Conservation (phyloP, 2,113 vertebrate species). For the Pseudonaja textilis region DNA sequence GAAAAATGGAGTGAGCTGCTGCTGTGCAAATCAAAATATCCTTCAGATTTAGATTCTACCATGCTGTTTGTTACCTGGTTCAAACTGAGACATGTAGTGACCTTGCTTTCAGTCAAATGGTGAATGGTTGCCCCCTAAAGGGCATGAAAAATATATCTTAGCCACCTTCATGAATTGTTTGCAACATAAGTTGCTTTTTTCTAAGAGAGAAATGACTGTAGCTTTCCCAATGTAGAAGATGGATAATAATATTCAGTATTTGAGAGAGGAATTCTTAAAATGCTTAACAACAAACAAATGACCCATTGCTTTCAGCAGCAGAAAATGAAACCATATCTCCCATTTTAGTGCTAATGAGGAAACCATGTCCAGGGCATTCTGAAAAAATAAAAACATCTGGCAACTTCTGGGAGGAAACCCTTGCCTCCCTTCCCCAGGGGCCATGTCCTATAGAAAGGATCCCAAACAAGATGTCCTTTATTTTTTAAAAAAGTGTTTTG, state of each 20-base stretch:
- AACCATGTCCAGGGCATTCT: slow-evolving; percentile 1
- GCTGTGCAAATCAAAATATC: slow-evolving; percentile 36
- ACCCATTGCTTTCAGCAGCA: neutral
- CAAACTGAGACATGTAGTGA: neutral
- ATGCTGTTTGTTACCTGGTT: neutral
- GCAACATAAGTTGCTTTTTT: slow-evolving; percentile 15
- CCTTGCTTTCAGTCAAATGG: slow-evolving; percentile 25
- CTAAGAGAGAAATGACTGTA: slow-evolving; percentile 27
- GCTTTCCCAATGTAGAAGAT: slow-evolving; percentile 25
- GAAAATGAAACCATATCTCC: slow-evolving; percentile 14
- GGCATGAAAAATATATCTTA: slow-evolving; percentile 56
- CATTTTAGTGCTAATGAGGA: neutral
- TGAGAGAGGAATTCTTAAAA: neutral
- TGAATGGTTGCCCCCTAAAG: slow-evolving; percentile 64
- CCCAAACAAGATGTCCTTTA: neutral
- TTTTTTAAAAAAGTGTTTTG: neutral
- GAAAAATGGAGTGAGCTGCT: slow-evolving; percentile 15
- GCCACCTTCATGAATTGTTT: slow-evolving; percentile 5
- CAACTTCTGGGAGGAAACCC: neutral
- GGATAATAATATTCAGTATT: neutral
- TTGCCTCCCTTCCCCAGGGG: neutral
- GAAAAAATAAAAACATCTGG: neutral
- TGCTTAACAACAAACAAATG: slow-evolving; percentile 39
- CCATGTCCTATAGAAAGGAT: neutral
- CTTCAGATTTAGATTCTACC: slow-evolving; percentile 43